These are phyloP conservation scores for Gastrophryne carolinensis DNA, from an alignment of 2,797 vertebrate species.

Conservation along the genomic window DNA sequence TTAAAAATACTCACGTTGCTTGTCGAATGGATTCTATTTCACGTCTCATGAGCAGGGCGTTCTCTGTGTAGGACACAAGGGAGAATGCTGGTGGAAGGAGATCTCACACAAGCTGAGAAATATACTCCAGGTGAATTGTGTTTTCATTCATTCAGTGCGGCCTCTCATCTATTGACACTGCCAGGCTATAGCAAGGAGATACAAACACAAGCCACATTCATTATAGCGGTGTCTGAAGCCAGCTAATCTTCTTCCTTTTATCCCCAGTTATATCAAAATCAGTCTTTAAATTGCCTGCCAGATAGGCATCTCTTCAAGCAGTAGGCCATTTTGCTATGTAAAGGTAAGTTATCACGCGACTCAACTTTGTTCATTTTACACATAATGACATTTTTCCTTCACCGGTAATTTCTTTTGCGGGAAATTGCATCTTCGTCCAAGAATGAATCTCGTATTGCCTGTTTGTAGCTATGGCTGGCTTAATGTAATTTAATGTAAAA, in stretches of 20 bases:
- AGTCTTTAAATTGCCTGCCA: slow-evolving; percentile 38
- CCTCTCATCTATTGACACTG: slow-evolving; percentile 47
- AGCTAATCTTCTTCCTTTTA: slow-evolving; percentile 44
- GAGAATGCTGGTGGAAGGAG: not conserved
- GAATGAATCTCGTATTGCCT: slow-evolving; percentile 41
- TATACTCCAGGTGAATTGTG: slow-evolving; percentile 2
- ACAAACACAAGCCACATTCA: slow-evolving; percentile 41
- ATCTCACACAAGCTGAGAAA: not conserved
- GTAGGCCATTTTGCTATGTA: slow-evolving; percentile 49
- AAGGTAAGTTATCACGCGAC: slow-evolving; percentile 46
- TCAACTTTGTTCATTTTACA: slow-evolving; percentile 40
- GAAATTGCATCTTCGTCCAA: slow-evolving; percentile 47
- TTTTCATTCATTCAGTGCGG: slow-evolving; percentile 39
- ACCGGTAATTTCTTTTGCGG: slow-evolving; percentile 48
- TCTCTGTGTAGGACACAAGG: not conserved
- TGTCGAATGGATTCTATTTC: slow-evolving; percentile 32
- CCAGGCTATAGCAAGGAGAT: slow-evolving; percentile 31
- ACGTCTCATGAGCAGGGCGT: slow-evolving; percentile 5
- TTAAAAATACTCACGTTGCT: not conserved
- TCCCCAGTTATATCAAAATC: slow-evolving; percentile 50
- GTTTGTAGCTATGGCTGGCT: slow-evolving; percentile 28
- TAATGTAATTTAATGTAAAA: slow-evolving; percentile 38
- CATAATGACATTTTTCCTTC: slow-evolving; percentile 52
- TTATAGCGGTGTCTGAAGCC: slow-evolving; percentile 41
- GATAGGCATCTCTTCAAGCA: slow-evolving; percentile 33